phyloP scores from a whole-genome alignment of 1,140 invertebrate species.

The Pachyrhynchus sulphureomaculatus region DNA sequence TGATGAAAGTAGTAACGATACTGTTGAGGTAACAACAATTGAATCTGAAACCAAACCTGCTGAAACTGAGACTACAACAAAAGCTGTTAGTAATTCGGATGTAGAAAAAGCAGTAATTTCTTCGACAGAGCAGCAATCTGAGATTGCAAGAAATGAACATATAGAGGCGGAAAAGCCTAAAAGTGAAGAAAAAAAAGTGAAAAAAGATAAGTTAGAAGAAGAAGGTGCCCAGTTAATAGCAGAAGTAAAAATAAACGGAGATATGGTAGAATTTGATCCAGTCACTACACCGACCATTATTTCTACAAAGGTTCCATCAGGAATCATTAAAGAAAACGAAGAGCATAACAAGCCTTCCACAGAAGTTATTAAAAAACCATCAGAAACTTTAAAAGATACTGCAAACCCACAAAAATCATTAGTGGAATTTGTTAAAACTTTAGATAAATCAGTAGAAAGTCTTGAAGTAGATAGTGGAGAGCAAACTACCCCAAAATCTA shows the following conservation, averaged over 20 bases:
- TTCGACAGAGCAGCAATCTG: too few relatives aligned
- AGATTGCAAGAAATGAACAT: too few relatives aligned
- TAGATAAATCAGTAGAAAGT: slow-evolving; percentile 38
- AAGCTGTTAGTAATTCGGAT: background rate
- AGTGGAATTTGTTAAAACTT: background rate
- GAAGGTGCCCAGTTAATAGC: too few relatives aligned
- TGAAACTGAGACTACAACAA: slow-evolving; percentile 5
- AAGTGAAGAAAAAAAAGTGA: background rate
- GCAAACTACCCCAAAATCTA: slow-evolving; percentile 35
- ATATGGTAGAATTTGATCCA: too few relatives aligned
- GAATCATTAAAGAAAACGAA: background rate
- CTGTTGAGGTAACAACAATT: background rate
- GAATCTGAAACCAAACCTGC: background rate
- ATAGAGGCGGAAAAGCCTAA: too few relatives aligned
- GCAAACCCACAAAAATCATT: background rate
- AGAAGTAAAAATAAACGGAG: too few relatives aligned
- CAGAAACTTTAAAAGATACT: background rate
- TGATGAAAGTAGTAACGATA: slow-evolving; percentile 4
- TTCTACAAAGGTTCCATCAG: background rate
- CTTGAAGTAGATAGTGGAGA: slow-evolving; percentile 45
- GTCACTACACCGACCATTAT: too few relatives aligned
- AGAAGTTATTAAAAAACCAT: background rate
- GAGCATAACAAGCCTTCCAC: background rate
- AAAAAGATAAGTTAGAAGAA: too few relatives aligned
- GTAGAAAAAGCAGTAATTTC: too few relatives aligned